Evolutionary conservation across 1,140 invertebrate species (phyloP).

Genomic region (Ganaspis sp.): DNA sequence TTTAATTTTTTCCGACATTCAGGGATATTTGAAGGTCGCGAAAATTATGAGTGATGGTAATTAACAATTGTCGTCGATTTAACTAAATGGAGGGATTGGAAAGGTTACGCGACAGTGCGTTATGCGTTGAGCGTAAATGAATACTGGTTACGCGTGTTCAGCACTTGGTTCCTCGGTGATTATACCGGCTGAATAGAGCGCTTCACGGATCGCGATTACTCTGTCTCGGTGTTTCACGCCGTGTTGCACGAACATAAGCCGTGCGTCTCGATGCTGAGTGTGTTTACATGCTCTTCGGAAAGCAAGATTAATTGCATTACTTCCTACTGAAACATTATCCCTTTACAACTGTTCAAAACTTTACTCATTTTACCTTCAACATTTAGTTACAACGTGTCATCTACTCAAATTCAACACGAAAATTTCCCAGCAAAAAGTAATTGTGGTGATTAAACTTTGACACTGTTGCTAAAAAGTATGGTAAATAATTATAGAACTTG

Average conservation of each 20-base stretch:
- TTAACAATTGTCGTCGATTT: not conserved
- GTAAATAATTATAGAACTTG: too few species aligned
- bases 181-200: constrained; percentile 2
- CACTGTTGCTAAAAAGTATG: too few species aligned
- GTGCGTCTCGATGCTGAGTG: constrained; percentile 8
- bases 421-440: too few species aligned
- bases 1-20: too few species aligned
- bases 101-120: constrained; percentile 42
- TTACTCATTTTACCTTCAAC: not conserved
- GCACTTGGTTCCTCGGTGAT: not conserved
- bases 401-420: too few species aligned
- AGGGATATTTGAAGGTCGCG: too few species aligned
- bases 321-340: not conserved
- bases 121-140: constrained; percentile 32
- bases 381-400: not conserved
- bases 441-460: too few species aligned
- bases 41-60: too few species aligned
- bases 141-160: constrained; percentile 50
- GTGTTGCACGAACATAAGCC: constrained; percentile 13
- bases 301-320: constrained; percentile 22
- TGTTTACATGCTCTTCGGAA: constrained; percentile 14
- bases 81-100: constrained; percentile 56
- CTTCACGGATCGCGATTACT: constrained; percentile 24
- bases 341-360: not conserved
- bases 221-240: constrained; percentile 22